Percentiles rank a stretch among this genome's conserved stretches.
phyloP scores from a whole-genome alignment of 2,113 vertebrate species.

The Dryoscopus gambensis region DNA sequence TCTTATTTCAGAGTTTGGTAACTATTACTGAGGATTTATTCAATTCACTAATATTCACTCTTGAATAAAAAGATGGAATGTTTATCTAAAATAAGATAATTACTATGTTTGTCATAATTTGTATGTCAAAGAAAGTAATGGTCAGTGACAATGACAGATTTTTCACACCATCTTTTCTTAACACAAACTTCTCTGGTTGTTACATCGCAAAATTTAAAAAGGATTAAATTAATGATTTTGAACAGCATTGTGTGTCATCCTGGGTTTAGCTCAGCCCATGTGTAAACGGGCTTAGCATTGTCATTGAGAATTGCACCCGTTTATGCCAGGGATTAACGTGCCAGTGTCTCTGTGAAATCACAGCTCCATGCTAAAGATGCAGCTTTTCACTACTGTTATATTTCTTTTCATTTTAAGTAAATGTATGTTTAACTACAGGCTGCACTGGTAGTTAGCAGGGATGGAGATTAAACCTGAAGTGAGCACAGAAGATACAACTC shows the following conservation, averaged over 20 bases:
- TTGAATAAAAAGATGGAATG: constrained; percentile 37
- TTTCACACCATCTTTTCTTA: background rate
- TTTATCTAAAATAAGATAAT: constrained; percentile 48
- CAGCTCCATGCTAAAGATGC: background rate
- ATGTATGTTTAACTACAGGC: background rate
- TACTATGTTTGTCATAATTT: constrained; percentile 16
- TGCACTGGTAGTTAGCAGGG: background rate
- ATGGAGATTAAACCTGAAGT: background rate
- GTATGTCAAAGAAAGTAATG: constrained; percentile 40
- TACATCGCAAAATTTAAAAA: background rate
- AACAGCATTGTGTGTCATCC: background rate
- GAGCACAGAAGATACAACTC: background rate
- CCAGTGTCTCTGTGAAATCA: background rate
- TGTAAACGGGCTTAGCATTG: background rate
- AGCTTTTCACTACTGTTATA: background rate
- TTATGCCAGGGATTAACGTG: constrained; percentile 1
- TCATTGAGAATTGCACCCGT: background rate
- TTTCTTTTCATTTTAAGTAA: background rate
- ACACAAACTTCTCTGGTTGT: background rate
- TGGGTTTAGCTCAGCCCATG: background rate
- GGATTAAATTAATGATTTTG: background rate
- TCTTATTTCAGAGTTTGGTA: constrained; percentile 11
- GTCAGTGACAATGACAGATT: background rate
- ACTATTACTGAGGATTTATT: constrained; percentile 47
- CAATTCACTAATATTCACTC: constrained; percentile 48